phyloP scores from a whole-genome alignment of 2,113 vertebrate species.

The Pollachius pollachius region DNA sequence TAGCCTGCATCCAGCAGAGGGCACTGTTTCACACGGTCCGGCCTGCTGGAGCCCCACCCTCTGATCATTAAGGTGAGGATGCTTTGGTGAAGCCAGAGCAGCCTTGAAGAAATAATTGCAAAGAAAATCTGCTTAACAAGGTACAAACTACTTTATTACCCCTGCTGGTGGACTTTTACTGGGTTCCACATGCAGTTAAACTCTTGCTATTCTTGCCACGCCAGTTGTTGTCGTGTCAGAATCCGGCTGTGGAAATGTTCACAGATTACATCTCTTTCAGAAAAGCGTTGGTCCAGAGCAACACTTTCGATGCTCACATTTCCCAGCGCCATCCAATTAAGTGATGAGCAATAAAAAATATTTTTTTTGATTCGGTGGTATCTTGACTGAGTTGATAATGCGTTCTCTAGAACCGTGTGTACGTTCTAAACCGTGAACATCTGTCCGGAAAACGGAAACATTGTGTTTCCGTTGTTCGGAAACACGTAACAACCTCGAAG shows the following conservation, averaged over 20 bases:
- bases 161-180: slow-evolving; percentile 40
- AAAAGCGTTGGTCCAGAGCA: too few relatives aligned
- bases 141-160: slow-evolving; percentile 60
- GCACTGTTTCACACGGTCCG: slow-evolving; percentile 53
- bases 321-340: too few relatives aligned
- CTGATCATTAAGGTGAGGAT: slow-evolving; percentile 3
- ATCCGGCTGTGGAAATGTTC: background rate
- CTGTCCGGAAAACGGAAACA: too few relatives aligned
- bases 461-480: too few relatives aligned
- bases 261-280: too few relatives aligned
- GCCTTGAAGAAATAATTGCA: slow-evolving; percentile 55
- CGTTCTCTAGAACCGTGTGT: too few relatives aligned
- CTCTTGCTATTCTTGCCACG: slow-evolving; percentile 25
- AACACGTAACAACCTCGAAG: too few relatives aligned
- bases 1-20: slow-evolving; percentile 58
- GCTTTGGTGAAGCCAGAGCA: slow-evolving; percentile 28
- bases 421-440: too few relatives aligned
- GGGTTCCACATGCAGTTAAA: slow-evolving; percentile 13
- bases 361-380: too few relatives aligned
- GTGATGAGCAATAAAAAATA: too few relatives aligned
- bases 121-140: slow-evolving; percentile 60
- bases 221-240: slow-evolving; percentile 43
- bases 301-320: too few relatives aligned
- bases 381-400: too few relatives aligned
- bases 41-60: slow-evolving; percentile 11